A percentile compares a stretch with the other conserved stretches of the same genome.
Conservation (phyloP, 2,113 vertebrate genomes). For the Argyrosomus japonicus region DNA sequence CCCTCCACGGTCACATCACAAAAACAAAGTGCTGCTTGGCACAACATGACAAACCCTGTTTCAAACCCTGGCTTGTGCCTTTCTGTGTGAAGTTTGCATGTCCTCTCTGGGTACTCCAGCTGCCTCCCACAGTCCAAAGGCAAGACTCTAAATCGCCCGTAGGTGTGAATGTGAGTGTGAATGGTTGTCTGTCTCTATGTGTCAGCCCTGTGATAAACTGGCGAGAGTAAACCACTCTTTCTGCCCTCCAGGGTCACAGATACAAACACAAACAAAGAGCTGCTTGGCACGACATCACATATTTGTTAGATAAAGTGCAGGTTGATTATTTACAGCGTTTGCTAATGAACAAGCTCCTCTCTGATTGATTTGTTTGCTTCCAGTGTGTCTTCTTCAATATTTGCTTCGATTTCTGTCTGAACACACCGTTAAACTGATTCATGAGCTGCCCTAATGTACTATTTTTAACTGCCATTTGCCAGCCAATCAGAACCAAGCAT, state of each 20-base stretch:
- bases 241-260: background rate
- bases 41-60: background rate
- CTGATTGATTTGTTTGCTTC: background rate
- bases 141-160: no score
- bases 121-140: no score
- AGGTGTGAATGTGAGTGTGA: no score
- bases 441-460: background rate
- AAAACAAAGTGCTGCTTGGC: background rate
- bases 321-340: background rate
- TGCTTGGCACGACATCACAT: background rate
- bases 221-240: no score
- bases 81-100: no score
- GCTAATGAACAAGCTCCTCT: background rate
- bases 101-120: no score
- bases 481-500: background rate
- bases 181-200: no score
- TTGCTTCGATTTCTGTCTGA: background rate
- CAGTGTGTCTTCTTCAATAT: background rate
- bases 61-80: no score
- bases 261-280: background rate
- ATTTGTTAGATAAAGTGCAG: background rate
- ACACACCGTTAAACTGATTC: background rate
- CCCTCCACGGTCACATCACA: background rate
- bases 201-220: no score
- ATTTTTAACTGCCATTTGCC: background rate